These are phyloP conservation scores for Brotula barbata DNA, from an alignment of 2,797 vertebrate genomes.

Conservation along the genomic window DNA sequence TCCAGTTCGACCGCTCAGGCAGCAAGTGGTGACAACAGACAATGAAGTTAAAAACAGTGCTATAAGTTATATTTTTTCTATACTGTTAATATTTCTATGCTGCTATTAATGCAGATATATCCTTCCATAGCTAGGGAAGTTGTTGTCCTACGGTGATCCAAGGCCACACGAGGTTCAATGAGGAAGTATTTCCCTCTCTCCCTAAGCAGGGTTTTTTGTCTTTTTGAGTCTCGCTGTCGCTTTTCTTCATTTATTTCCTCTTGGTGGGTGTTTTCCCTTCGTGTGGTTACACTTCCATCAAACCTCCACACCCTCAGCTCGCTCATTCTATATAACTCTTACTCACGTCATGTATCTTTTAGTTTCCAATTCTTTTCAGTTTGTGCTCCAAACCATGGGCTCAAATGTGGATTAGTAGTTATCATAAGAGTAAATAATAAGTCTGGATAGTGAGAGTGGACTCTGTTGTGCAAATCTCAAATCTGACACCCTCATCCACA, in stretches of 20 bases:
- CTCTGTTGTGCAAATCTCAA: slow-evolving; percentile 79
- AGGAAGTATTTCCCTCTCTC: slow-evolving; percentile 60
- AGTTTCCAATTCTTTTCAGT: slow-evolving; percentile 52
- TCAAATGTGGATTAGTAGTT: slow-evolving; percentile 74
- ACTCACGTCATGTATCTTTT: slow-evolving; percentile 51
- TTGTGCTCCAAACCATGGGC: slow-evolving; percentile 72
- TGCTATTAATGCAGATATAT: slow-evolving; percentile 79
- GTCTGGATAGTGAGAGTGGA: slow-evolving; percentile 83
- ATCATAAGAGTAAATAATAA: slow-evolving; percentile 63
- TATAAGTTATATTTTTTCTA: slow-evolving; percentile 80
- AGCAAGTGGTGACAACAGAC: slow-evolving; percentile 80
- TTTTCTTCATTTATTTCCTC: slow-evolving; percentile 38
- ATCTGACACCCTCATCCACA: slow-evolving; percentile 60
- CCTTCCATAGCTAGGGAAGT: slow-evolving; percentile 81
- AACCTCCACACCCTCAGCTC: slow-evolving; percentile 57
- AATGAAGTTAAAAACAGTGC: slow-evolving; percentile 81
- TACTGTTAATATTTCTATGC: slow-evolving; percentile 79
- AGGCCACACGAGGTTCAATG: slow-evolving; percentile 74
- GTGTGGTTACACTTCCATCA: slow-evolving; percentile 51
- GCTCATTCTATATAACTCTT: slow-evolving; percentile 45
- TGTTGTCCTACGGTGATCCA: slow-evolving; percentile 74
- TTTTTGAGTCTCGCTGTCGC: slow-evolving; percentile 43
- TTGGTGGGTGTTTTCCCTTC: slow-evolving; percentile 54
- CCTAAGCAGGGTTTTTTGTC: slow-evolving; percentile 54
- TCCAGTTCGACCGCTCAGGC: slow-evolving; percentile 63